Percentiles rank a stretch among this genome's conserved stretches.
phyloP scores from a whole-genome alignment of 2,888 invertebrate genomes.

The Nomada lathburiana region DNA sequence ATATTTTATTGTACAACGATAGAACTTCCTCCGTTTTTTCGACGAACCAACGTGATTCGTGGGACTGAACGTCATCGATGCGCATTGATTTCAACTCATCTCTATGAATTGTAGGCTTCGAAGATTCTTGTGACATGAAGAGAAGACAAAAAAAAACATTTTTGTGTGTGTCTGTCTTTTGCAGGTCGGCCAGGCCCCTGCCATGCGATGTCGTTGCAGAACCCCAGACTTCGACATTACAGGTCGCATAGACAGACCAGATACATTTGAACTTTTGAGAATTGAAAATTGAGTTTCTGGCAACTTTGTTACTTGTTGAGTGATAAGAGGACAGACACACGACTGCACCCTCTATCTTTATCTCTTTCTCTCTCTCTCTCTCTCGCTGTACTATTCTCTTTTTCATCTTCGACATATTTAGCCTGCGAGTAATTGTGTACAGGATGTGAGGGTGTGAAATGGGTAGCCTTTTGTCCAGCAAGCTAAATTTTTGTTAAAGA shows the following conservation, averaged over 20 bases:
- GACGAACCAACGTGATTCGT: constrained; percentile 22
- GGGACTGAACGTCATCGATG: constrained; percentile 46
- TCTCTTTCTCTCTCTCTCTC: constrained; percentile 32
- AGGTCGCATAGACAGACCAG: constrained; percentile 86
- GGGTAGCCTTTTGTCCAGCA: no score
- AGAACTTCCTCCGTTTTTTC: no score
- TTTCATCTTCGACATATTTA: background rate
- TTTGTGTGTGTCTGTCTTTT: constrained; percentile 81
- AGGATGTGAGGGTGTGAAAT: background rate
- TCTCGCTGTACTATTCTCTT: background rate
- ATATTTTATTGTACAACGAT: no score
- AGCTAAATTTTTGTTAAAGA: no score
- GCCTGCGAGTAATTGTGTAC: constrained; percentile 1
- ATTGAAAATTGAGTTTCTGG: constrained; percentile 5
- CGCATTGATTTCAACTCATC: background rate
- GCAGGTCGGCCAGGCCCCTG: constrained; percentile 83
- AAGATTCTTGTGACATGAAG: background rate
- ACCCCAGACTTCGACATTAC: constrained; percentile 91
- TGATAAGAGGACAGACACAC: constrained; percentile 47
- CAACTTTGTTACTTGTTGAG: constrained; percentile 58
- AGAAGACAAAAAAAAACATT: constrained; percentile 51
- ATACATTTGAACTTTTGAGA: constrained; percentile 53
- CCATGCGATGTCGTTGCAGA: constrained; percentile 84
- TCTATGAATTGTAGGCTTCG: background rate
- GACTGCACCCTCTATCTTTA: constrained; percentile 32